These are phyloP conservation scores for Drosophila ezoana DNA, from an alignment of 2,888 invertebrate genomes.

Conservation along the genomic window DNA sequence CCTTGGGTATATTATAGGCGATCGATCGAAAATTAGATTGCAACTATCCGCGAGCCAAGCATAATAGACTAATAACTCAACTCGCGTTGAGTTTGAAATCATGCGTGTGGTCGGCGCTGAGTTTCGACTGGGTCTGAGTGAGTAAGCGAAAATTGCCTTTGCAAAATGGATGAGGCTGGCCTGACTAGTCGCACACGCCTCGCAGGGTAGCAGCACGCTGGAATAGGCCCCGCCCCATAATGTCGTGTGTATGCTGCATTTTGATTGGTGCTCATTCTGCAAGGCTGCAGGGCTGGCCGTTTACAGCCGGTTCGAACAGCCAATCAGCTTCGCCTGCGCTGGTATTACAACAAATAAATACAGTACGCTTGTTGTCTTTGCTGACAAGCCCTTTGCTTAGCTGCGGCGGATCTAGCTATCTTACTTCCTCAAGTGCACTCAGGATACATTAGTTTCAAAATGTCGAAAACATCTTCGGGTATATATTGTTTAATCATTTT, in stretches of 20 bases:
- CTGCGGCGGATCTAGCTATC: constrained; percentile 3
- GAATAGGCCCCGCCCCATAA: constrained; percentile 18
- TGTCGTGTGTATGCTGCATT: constrained; percentile 3
- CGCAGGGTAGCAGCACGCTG: constrained; percentile 4
- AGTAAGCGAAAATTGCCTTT: constrained; percentile 47
- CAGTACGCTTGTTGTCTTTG: constrained; percentile 12
- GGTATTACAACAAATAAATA: neutral
- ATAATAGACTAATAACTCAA: constrained; percentile 3
- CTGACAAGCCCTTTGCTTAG: neutral
- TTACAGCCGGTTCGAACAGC: neutral
- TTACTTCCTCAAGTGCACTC: constrained; percentile 16
- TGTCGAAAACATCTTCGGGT: constrained; percentile 10
- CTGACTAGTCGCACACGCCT: neutral
- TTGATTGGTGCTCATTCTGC: constrained; percentile 27
- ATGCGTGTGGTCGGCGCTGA: constrained; percentile 60
- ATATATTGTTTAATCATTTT: constrained; percentile 15
- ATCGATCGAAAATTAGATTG: constrained; percentile 4
- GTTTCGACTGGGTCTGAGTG: constrained; percentile 54
- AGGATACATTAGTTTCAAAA: constrained; percentile 9
- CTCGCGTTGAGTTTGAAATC: constrained; percentile 20
- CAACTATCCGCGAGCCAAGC: constrained; percentile 5
- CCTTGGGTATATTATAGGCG: neutral
- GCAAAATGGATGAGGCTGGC: constrained; percentile 16
- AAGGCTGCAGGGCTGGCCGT: constrained; percentile 14
- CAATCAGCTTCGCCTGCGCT: constrained; percentile 19